Evolutionary conservation across 2,113 vertebrate species (phyloP).

Genomic region (Lethenteron reissneri): DNA sequence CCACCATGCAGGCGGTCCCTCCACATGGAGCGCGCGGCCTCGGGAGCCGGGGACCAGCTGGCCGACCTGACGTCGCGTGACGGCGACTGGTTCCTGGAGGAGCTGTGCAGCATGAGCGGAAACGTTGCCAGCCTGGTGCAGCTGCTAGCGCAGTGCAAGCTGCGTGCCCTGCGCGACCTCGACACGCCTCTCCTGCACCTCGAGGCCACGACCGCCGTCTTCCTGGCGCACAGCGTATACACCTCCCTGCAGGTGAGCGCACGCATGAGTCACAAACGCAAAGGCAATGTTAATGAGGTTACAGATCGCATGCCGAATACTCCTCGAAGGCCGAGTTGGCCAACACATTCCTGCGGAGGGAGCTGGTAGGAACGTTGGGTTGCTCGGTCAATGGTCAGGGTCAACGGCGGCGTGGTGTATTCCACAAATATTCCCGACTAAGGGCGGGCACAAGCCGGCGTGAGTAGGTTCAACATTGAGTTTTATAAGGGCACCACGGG

Average conservation of each 20-base stretch:
- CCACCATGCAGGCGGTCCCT: conserved; percentile 41
- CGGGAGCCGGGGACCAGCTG: conserved; percentile 73
- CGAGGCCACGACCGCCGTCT: conserved; percentile 53
- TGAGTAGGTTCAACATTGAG: no score
- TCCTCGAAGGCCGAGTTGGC: no score
- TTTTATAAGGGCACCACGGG: no score
- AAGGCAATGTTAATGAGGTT: no score
- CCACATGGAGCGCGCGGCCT: conserved; percentile 85
- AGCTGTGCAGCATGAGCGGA: conserved; percentile 85
- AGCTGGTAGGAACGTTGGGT: no score
- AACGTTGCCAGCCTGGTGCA: conserved; percentile 65
- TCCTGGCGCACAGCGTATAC: conserved; percentile 72
- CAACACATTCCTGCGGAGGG: no score
- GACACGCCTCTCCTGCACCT: conserved; percentile 48
- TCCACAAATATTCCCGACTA: no score
- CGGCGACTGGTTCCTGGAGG: conserved; percentile 88
- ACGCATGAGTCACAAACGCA: neutral
- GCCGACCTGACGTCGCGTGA: conserved; percentile 76
- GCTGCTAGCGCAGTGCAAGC: conserved; percentile 61
- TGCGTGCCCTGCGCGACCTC: conserved; percentile 50
- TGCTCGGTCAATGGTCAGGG: no score
- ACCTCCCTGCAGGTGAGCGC: conserved; percentile 60
- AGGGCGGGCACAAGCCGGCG: no score
- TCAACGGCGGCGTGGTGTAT: no score
- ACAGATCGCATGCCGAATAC: no score